Base-by-base conservation (phyloP, 2,797 vertebrate species). In the Catamblyrhynchus diadema region DNA sequence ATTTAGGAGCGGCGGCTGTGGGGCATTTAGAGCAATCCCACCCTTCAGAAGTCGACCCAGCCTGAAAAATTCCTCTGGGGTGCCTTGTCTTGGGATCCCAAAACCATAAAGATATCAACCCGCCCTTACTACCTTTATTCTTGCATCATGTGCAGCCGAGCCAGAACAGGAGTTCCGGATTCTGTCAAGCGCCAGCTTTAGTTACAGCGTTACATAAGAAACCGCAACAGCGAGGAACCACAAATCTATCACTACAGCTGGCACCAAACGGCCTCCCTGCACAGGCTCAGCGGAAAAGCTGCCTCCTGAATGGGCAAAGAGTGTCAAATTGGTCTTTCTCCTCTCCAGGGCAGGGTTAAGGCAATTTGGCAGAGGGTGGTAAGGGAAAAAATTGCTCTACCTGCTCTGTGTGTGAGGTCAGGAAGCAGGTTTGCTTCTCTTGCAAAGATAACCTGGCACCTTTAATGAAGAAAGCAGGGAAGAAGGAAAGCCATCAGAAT, bases 201-300 rank as follows among this genome's bases (percentile, higher is more conserved):
- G 95, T 88, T 96, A 81, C 88, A 90, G 93, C 6, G 0, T 97
- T 97, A 95, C 87, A 10, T 96, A 96, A 97, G 95, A 94, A 96
- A 96, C 95, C 71, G 54, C 95, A 97, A 85, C 62, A 90, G 83
- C 0, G 14, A 88, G 70, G 88, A 89, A 80, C 94, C 94, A 93
- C 95, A 94, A 66, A 96, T 94, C 95, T 67, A 90, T 96, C 96
- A 94, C 93, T 80, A 67, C 51, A 86, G 93, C 90, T 96, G 96
- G 94, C 95, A 94, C 93, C 73, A n/a, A 79, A 35, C 16, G 2
- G 87, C 89, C 73, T 53, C 93, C 79, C 42, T 27, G 70, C 81
- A 77, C 83, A 90, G 60, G 59, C 93, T 88, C 1, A 84, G 88
- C 8, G 19, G 73, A 73, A 95, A 91, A 93, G 70, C 91, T 94